Evolutionary conservation across 1,140 invertebrate genomes (phyloP), one percentile per base, ranked within the genome.

Genomic region (Zophobas morio): DNA sequence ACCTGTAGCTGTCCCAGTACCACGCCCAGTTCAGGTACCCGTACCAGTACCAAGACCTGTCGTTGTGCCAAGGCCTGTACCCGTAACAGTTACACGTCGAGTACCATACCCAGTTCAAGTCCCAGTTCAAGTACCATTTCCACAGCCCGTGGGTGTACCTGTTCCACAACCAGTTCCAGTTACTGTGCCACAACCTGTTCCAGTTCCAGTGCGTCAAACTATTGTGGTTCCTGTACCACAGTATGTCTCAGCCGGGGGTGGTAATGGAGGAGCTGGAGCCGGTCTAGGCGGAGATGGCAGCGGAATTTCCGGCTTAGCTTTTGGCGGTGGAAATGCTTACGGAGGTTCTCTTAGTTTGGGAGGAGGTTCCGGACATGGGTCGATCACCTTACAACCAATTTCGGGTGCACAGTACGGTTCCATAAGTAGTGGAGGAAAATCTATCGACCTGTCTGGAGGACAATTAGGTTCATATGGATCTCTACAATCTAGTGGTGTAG

Each of bases 11-110:
- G 84, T 86, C 47, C 82, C 84, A 75, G 83, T 86, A 4, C 82
- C 82, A 70, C 82, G 84, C 71, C 84, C 86, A 53, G 82, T 84
- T 49, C 75, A 81, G 84, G 82, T 88, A 82, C 42, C 86, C 81
- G 56, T 82, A 74, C 86, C 83, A 80, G 87, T 85, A 83, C 76
- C 83, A 36, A 78, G 81, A 56, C 82, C 79, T 34, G 82, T 85
- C 1, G 51, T 78, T 32, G 81, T 82, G 8, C 78, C 80, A 53
- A 80, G 79, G 57, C 81, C 81, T 40, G 70, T 79, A 20, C 20
- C 20, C 20, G 20, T 20, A 20, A 20, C 20, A 20, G 20, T 20
- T 20, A 20, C 20, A 20, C 20, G 20, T 20, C 20, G 20, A 20
- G 20, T 20, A 20, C 20, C 20, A 20, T 20, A 20, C 20, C 20